Evolutionary conservation across 2,888 invertebrate species (phyloP).

Genomic region (Rugalucina vietnamica): DNA sequence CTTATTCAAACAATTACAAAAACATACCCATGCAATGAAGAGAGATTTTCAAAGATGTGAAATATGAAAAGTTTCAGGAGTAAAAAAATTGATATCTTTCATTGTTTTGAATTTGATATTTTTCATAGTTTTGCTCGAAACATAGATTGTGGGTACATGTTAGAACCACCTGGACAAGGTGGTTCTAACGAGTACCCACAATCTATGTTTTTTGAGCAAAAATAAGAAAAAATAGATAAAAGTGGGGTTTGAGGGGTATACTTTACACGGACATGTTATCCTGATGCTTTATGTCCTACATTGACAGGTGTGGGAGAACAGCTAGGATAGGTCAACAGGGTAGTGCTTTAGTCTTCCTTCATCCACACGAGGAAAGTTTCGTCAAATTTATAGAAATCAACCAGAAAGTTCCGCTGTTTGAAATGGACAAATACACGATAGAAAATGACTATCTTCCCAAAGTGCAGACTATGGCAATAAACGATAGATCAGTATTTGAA

Average conservation of each 20-base stretch:
- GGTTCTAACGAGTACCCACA: too few relatives aligned
- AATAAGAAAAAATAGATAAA: too few relatives aligned
- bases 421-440: conserved; percentile 68
- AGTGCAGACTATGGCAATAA: conserved; percentile 88
- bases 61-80: too few relatives aligned
- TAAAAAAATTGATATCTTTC: too few relatives aligned
- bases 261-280: conserved; percentile 96
- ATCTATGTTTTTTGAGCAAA: too few relatives aligned
- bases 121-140: too few relatives aligned
- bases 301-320: conserved; percentile 93
- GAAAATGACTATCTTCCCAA: conserved; percentile 83
- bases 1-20: too few relatives aligned
- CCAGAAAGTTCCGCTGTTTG: conserved; percentile 88
- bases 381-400: conserved; percentile 95
- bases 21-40: too few relatives aligned
- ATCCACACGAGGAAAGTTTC: conserved; percentile 91
- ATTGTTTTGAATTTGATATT: too few relatives aligned
- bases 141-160: too few relatives aligned
- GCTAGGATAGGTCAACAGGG: conserved; percentile 96
- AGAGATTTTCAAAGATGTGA: too few relatives aligned
- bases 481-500: conserved; percentile 92
- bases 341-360: conserved; percentile 92
- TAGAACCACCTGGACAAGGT: too few relatives aligned
- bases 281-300: conserved; percentile 94
- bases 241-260: conserved; percentile 99